Percentiles rank a stretch among this genome's conserved stretches.
These are phyloP conservation scores for Coturnix japonica DNA, from an alignment of 2,113 vertebrate species.

Conservation along the genomic window DNA sequence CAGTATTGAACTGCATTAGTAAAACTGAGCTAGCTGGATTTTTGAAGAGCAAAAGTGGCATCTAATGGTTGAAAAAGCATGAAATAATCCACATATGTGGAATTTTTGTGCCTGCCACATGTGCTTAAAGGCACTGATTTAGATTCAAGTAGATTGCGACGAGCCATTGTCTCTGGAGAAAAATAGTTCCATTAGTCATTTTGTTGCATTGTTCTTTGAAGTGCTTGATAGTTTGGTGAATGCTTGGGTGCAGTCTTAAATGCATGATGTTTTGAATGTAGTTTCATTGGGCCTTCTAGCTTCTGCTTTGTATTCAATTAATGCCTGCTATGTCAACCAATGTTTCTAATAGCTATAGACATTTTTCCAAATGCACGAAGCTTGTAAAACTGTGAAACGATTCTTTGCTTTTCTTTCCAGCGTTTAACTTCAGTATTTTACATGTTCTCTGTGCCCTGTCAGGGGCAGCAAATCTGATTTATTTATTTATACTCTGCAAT, in stretches of 20 bases:
- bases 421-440: not conserved
- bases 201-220: constrained; percentile 17
- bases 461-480: not conserved
- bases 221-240: not conserved
- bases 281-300: not conserved
- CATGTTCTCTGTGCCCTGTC: not conserved
- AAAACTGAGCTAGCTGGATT: not conserved
- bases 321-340: not conserved
- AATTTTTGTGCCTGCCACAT: not conserved
- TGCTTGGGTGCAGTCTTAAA: not conserved
- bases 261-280: not conserved
- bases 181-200: constrained; percentile 39
- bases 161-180: not conserved
- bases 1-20: not conserved
- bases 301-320: not conserved
- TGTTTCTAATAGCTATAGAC: not conserved
- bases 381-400: accelerated
- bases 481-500: not conserved
- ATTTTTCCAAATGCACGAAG: not conserved
- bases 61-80: not conserved
- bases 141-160: not conserved
- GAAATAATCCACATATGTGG: not conserved
- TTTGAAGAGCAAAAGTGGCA: not conserved
- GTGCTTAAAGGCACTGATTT: not conserved
- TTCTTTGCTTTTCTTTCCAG: not conserved